Percentiles rank a stretch among this genome's conserved stretches.
phyloP scores from a whole-genome alignment of 1,140 invertebrate species.

The Drusus annulatus region DNA sequence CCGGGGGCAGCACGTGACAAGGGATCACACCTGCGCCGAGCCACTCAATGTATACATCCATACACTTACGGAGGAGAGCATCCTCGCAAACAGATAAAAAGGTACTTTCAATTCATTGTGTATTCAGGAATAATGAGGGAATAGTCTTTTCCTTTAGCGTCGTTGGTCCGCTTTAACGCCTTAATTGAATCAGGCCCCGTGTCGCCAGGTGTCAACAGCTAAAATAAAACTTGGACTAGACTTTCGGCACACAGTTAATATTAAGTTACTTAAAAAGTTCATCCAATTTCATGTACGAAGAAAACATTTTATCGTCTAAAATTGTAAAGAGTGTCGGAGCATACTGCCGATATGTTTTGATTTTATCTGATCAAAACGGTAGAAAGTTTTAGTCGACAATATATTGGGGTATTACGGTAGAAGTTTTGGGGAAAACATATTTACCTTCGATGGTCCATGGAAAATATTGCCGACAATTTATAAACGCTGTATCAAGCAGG shows the following conservation, averaged over 20 bases:
- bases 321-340: no score
- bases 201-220: background rate
- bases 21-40: no score
- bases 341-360: no score
- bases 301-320: no score
- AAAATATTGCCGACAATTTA: conserved; percentile 31
- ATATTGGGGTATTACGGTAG: background rate
- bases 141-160: background rate
- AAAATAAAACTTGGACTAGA: conserved; percentile 12
- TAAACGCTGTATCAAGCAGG: conserved; percentile 15
- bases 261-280: no score
- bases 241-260: background rate
- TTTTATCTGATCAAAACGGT: background rate
- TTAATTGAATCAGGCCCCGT: background rate
- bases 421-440: background rate
- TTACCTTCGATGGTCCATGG: conserved; percentile 1
- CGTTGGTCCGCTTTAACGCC: background rate
- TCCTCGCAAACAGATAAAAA: background rate
- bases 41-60: no score
- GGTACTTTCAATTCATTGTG: background rate
- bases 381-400: background rate
- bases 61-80: no score
- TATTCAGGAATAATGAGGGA: background rate
- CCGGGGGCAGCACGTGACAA: no score
- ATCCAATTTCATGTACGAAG: no score